A percentile compares a stretch with the other conserved stretches of the same genome.
These are phyloP conservation scores for Diarsia dahlii DNA, from an alignment of 2,888 invertebrate genomes.

Conservation along the genomic window DNA sequence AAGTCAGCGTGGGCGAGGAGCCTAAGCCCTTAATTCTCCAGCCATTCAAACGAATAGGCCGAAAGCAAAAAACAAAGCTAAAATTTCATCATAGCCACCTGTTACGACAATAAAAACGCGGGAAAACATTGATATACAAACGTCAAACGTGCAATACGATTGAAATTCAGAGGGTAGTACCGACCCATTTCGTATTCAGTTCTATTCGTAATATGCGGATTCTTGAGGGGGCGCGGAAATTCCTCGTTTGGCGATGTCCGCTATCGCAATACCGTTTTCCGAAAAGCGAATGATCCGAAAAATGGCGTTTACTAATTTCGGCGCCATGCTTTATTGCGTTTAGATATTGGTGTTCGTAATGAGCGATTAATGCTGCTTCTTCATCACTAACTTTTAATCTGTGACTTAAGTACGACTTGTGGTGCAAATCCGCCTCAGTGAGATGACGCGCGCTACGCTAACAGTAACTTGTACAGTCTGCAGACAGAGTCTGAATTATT, in stretches of 20 bases:
- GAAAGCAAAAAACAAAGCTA: conserved; percentile 36
- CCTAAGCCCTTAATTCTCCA: conserved; percentile 8
- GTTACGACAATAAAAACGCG: conserved; percentile 67
- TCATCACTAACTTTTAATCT: neutral
- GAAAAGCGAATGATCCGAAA: conserved; percentile 54
- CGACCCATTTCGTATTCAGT: conserved; percentile 66
- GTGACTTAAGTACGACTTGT: too few relatives aligned
- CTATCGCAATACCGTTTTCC: conserved; percentile 54
- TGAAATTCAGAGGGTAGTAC: conserved; percentile 66
- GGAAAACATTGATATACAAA: conserved; percentile 69
- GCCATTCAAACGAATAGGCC: conserved; percentile 38
- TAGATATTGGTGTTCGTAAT: conserved; percentile 2
- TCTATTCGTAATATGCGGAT: conserved; percentile 66
- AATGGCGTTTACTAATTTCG: conserved; percentile 44
- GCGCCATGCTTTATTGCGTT: conserved; percentile 12
- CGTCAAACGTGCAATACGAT: conserved; percentile 70
- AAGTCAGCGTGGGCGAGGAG: neutral
- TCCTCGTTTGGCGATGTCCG: conserved; percentile 49
- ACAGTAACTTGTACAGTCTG: neutral
- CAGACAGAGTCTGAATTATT: neutral
- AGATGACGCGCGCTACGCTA: neutral
- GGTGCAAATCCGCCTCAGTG: neutral
- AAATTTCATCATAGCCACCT: conserved; percentile 63
- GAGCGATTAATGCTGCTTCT: neutral
- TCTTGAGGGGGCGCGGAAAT: conserved; percentile 58